These are phyloP conservation scores for Dryocosmus kuriphilus DNA, from an alignment of 2,888 invertebrate species.

Conservation along the genomic window DNA sequence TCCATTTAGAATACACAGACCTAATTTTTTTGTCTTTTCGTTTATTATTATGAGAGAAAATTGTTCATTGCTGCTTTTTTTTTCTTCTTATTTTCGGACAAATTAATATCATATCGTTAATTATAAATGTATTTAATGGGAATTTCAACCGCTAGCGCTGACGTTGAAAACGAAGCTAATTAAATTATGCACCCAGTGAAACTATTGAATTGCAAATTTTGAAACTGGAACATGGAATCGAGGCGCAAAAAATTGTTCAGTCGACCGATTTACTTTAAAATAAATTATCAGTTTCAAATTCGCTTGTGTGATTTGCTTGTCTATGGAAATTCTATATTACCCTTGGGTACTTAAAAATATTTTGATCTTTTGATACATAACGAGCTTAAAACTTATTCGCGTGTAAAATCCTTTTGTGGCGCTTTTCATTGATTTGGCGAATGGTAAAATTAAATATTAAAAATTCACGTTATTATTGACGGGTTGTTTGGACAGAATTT, in stretches of 20 bases:
- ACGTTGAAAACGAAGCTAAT: neutral
- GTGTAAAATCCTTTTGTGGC: neutral
- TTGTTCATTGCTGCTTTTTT: neutral
- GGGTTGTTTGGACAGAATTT: neutral
- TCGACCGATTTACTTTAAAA: neutral
- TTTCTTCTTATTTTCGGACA: neutral
- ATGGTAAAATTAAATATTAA: neutral
- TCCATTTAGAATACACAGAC: neutral
- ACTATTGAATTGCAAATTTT: slow-evolving; percentile 11
- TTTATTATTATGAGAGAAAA: neutral
- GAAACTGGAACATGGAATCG: neutral
- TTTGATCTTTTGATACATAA: neutral
- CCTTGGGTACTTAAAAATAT: neutral
- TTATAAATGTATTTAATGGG: neutral
- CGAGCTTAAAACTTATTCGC: neutral
- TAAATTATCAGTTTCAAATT: neutral
- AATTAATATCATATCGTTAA: neutral
- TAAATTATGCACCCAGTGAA: neutral
- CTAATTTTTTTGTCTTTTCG: neutral
- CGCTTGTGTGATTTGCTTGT: neutral
- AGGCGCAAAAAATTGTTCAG: neutral
- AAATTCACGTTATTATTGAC: neutral
- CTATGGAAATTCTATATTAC: neutral
- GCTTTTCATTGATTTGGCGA: neutral
- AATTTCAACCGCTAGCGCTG: neutral